Evolutionary conservation across 2,113 vertebrate genomes (phyloP).

Genomic region (Echinops telfairi): DNA sequence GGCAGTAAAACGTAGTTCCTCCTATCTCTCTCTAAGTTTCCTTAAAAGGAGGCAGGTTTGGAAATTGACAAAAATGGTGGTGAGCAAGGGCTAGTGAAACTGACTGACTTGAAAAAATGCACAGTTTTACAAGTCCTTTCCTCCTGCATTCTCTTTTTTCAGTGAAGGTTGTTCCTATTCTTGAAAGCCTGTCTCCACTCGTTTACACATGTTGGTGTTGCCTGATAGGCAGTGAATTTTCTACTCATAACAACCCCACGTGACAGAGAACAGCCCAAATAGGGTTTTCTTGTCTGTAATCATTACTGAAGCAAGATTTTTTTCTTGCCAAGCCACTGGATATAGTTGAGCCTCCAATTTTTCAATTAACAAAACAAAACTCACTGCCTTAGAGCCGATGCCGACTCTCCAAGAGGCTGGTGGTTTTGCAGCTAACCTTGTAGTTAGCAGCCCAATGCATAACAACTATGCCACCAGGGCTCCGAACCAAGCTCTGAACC

Average conservation of each 20-base stretch:
- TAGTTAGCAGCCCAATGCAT: not conserved
- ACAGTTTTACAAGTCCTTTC: not conserved
- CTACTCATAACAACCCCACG: not conserved
- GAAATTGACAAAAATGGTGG: not conserved
- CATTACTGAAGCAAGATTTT: too few species aligned
- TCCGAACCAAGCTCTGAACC: not conserved
- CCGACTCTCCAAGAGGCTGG: too few species aligned
- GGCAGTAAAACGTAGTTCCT: not conserved
- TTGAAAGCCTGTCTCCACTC: not conserved
- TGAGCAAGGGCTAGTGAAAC: not conserved
- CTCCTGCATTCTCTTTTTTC: not conserved
- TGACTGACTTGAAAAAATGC: not conserved
- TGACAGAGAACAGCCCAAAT: not conserved
- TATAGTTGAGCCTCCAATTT: not conserved
- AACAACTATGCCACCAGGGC: not conserved
- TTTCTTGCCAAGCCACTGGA: not conserved
- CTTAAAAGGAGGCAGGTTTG: slow-evolving; percentile 25
- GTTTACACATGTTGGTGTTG: not conserved
- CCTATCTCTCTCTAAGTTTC: not conserved
- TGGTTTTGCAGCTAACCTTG: too few species aligned
- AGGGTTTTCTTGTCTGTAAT: too few species aligned
- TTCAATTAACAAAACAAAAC: not conserved
- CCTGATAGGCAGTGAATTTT: not conserved
- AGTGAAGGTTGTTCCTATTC: not conserved
- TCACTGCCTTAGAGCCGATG: too few species aligned